Evolutionary conservation across 2,113 vertebrate genomes (phyloP).

Genomic region (Otus sunia): DNA sequence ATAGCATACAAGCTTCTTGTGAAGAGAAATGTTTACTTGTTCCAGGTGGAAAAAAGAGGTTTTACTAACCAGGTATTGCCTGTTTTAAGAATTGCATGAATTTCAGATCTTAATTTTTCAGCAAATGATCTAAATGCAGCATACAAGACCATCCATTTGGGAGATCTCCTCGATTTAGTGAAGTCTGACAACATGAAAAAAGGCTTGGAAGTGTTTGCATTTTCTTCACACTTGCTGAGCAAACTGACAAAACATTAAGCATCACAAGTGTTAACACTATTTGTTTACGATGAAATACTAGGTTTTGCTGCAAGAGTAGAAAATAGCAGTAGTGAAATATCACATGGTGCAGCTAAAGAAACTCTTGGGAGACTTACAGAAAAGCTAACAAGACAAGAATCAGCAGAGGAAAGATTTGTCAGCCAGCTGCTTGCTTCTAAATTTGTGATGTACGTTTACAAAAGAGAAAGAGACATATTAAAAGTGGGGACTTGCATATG

Average conservation of each 20-base stretch:
- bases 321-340: conserved; percentile 58
- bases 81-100: not conserved
- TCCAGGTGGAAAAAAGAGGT: not conserved
- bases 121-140: not conserved
- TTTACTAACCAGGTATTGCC: not conserved
- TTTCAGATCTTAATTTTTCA: not conserved
- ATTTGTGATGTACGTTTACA: not conserved
- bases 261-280: conserved; percentile 61
- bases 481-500: not conserved
- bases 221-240: conserved; percentile 62
- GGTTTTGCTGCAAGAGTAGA: conserved; percentile 33
- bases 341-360: conserved; percentile 53
- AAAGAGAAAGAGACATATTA: too few species aligned
- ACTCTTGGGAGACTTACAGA: conserved; percentile 42
- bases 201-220: conserved; percentile 61
- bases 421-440: conserved; percentile 14
- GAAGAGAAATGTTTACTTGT: not conserved
- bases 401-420: not conserved
- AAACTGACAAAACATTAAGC: conserved; percentile 63
- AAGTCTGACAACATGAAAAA: conserved; percentile 65
- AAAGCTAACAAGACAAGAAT: conserved; percentile 49
- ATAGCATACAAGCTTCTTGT: not conserved
- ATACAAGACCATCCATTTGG: conserved; percentile 15
- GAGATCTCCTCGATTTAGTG: conserved; percentile 18
- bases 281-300: conserved; percentile 63